Conservation (phyloP, 2,888 invertebrate species). For the Zhuqinia jingwanae region DNA sequence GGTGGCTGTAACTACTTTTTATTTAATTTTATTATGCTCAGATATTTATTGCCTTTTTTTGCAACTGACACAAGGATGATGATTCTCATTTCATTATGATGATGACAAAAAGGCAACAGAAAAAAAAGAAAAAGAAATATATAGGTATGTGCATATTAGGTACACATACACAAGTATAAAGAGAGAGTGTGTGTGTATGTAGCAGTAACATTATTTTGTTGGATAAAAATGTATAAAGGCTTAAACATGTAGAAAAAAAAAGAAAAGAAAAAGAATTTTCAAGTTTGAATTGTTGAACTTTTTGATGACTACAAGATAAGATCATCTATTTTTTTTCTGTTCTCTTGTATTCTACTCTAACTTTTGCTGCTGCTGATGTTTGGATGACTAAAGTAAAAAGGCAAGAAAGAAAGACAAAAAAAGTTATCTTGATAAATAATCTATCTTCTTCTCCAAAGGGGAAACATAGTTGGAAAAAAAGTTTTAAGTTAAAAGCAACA, state of each 20-base stretch:
- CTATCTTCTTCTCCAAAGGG: slow-evolving; percentile 7
- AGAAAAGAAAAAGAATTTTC: not conserved
- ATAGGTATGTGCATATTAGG: too few relatives aligned
- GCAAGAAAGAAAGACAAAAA: slow-evolving; percentile 15
- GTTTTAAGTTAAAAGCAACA: slow-evolving; percentile 34
- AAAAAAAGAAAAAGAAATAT: too few relatives aligned
- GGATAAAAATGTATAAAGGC: too few relatives aligned
- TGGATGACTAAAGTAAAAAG: too few relatives aligned
- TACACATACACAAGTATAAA: too few relatives aligned
- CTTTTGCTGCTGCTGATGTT: too few relatives aligned
- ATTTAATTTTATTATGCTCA: not conserved
- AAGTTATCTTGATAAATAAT: slow-evolving; percentile 40
- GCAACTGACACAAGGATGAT: not conserved
- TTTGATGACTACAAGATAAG: slow-evolving; percentile 43
- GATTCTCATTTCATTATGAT: too few relatives aligned
- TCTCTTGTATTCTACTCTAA: not conserved
- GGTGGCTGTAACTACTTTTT: not conserved
- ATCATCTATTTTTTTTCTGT: slow-evolving; percentile 4
- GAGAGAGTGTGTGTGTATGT: too few relatives aligned
- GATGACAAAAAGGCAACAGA: too few relatives aligned
- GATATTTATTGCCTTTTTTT: slow-evolving; percentile 38
- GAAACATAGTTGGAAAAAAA: slow-evolving; percentile 4
- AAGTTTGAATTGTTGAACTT: slow-evolving; percentile 35
- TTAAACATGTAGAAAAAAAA: too few relatives aligned
- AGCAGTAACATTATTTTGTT: too few relatives aligned